phyloP scores from a whole-genome alignment of 2,113 vertebrate genomes.

The Echinops telfairi region DNA sequence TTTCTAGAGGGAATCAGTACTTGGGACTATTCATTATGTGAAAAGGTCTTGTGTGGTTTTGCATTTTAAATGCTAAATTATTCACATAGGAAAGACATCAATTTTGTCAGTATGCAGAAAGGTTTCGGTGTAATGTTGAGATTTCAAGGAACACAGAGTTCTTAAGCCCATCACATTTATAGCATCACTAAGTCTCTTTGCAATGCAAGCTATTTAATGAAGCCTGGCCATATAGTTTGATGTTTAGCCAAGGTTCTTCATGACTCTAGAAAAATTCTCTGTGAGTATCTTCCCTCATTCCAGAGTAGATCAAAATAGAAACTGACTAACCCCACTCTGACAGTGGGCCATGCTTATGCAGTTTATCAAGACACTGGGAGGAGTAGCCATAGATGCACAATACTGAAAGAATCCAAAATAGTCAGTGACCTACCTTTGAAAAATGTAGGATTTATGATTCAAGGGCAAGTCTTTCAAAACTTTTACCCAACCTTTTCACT shows the following conservation, averaged over 20 bases:
- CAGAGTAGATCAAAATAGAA: conserved; percentile 20
- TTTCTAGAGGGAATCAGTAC: background rate
- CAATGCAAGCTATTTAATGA: conserved; percentile 33
- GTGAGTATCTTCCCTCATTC: background rate
- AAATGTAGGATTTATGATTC: background rate
- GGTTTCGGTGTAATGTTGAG: background rate
- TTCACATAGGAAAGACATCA: conserved; percentile 2
- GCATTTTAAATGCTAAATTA: background rate
- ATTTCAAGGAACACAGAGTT: background rate
- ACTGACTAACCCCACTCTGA: background rate
- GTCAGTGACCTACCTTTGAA: background rate
- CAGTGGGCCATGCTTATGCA: background rate
- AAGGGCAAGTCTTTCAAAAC: background rate
- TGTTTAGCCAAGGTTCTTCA: background rate
- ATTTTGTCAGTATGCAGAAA: background rate
- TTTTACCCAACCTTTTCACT: background rate
- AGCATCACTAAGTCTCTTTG: background rate
- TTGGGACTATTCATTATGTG: background rate
- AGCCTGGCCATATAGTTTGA: background rate
- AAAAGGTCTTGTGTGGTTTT: conserved; percentile 1
- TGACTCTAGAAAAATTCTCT: conserved; percentile 22
- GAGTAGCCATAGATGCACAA: background rate
- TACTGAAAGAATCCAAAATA: background rate
- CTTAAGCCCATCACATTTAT: conserved; percentile 1
- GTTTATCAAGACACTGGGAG: background rate